These are phyloP conservation scores for Micrasema minimum DNA, from an alignment of 1,140 invertebrate genomes.

Conservation along the genomic window DNA sequence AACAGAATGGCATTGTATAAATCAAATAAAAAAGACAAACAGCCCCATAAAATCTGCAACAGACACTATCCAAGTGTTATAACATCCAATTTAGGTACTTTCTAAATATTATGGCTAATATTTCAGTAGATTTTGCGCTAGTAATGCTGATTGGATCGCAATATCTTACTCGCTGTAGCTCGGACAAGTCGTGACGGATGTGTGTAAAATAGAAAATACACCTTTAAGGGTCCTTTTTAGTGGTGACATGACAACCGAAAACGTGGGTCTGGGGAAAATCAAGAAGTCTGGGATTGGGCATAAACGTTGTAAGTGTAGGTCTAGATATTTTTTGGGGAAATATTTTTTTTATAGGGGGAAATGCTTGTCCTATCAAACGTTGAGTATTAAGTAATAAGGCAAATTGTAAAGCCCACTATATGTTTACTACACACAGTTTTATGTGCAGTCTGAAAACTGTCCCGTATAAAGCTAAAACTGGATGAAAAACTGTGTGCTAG, in stretches of 20 bases:
- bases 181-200: conserved; percentile 14
- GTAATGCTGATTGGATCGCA: conserved; percentile 27
- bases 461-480: no score
- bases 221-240: conserved; percentile 23
- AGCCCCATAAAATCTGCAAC: conserved; percentile 21
- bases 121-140: neutral
- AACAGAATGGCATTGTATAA: no score
- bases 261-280: conserved; percentile 24
- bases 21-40: neutral
- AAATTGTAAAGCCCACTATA: no score
- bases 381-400: no score
- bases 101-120: no score
- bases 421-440: no score
- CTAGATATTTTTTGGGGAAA: no score
- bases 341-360: no score
- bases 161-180: conserved; percentile 28
- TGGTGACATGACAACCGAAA: conserved; percentile 36
- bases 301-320: conserved; percentile 8
- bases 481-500: no score
- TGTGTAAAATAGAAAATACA: conserved; percentile 11
- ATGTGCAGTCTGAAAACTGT: no score
- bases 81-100: conserved; percentile 26
- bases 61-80: conserved; percentile 8
- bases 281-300: conserved; percentile 16
- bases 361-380: no score